A percentile compares a stretch with the other conserved stretches of the same genome.
Evolutionary conservation across 2,888 invertebrate species (phyloP).

Genomic region (Cyaniris semiargus): DNA sequence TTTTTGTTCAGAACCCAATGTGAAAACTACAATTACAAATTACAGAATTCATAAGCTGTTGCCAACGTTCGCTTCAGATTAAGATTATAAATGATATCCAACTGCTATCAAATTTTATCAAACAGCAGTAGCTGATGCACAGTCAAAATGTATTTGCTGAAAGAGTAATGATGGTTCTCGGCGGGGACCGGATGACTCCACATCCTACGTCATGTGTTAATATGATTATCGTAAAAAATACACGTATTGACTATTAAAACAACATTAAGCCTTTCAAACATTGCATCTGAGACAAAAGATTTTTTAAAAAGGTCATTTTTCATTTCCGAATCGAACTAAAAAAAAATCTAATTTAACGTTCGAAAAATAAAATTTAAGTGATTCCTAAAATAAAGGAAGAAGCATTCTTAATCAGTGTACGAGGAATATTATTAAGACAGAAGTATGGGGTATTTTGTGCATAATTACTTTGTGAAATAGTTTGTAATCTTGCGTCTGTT

Average conservation of each 20-base stretch:
- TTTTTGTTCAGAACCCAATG: not conserved
- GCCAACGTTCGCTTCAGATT: not conserved
- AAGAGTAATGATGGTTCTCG: conserved; percentile 73
- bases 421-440: not conserved
- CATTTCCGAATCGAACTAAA: not conserved
- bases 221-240: conserved; percentile 40
- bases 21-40: not conserved
- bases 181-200: conserved; percentile 64
- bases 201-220: conserved; percentile 63
- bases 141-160: conserved; percentile 78
- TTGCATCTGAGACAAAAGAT: not conserved
- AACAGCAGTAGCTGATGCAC: conserved; percentile 49
- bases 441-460: not conserved
- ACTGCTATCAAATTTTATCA: conserved; percentile 26
- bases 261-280: conserved; percentile 24
- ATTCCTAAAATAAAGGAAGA: not conserved
- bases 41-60: not conserved
- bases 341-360: not conserved
- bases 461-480: conserved; percentile 5
- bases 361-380: not conserved
- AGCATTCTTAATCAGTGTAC: not conserved
- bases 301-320: not conserved
- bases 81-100: conserved; percentile 22
- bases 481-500: conserved; percentile 45
- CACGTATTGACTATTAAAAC: conserved; percentile 28